phyloP scores from a whole-genome alignment of 1,140 invertebrate genomes.

The Conus ventricosus region DNA sequence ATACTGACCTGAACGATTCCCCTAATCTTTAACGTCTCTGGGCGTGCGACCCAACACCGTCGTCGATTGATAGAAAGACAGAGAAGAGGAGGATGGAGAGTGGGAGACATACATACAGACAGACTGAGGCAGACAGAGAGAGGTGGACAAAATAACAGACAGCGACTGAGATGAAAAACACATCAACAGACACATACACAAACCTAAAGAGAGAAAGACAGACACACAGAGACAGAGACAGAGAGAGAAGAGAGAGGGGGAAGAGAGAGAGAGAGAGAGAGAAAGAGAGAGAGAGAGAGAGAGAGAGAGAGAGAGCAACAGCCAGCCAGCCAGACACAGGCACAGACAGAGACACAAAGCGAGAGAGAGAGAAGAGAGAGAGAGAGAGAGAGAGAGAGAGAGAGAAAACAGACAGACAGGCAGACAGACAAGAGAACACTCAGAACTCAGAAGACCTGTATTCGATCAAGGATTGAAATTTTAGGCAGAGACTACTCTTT shows the following conservation, averaged over 20 bases:
- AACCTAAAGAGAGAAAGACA: background rate
- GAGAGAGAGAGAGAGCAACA: background rate
- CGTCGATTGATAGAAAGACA: no score
- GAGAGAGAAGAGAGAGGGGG: background rate
- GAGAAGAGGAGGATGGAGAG: no score
- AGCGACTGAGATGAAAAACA: no score
- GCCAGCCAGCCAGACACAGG: no score
- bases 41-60: no score
- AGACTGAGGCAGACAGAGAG: background rate
- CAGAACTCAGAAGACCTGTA: no score
- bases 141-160: background rate
- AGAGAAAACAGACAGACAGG: no score
- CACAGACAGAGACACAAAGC: background rate
- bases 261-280: background rate
- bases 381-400: background rate
- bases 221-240: background rate
- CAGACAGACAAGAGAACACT: background rate
- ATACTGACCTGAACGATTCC: no score
- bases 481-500: no score
- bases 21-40: no score
- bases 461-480: no score
- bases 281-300: conserved; percentile 3
- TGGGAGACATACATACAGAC: background rate
- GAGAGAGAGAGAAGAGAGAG: background rate
- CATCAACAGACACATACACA: background rate